Percentiles rank a stretch among this genome's conserved stretches.
Conservation (phyloP, 2,888 invertebrate genomes). For the Drosophila ochracea region DNA sequence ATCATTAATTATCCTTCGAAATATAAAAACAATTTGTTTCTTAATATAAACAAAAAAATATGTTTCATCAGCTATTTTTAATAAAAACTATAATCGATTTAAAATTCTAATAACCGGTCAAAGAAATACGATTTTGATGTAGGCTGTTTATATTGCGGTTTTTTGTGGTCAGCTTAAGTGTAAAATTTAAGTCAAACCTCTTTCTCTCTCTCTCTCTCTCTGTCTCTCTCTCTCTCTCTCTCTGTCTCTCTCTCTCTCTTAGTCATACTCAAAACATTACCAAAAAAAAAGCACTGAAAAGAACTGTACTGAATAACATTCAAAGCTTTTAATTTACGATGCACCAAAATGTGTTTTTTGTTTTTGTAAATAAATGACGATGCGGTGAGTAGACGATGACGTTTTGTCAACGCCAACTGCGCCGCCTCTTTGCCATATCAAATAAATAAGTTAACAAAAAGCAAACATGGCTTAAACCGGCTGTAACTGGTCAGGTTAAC, state of each 20-base stretch:
- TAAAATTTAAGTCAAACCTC: neutral
- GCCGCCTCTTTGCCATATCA: constrained; percentile 38
- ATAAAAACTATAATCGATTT: neutral
- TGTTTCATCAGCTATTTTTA: neutral
- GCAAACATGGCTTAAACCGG: constrained; percentile 33
- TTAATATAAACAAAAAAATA: neutral
- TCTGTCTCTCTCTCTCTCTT: neutral
- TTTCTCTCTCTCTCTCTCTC: neutral
- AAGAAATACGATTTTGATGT: neutral
- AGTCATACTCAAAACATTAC: constrained; percentile 15
- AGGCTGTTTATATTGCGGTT: constrained; percentile 7
- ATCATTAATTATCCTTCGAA: neutral
- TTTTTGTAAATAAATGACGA: constrained; percentile 35
- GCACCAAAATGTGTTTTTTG: constrained; percentile 9
- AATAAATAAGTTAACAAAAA: constrained; percentile 50
- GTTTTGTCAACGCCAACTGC: constrained; percentile 43
- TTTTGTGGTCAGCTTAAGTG: constrained; percentile 2
- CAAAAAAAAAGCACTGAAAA: constrained; percentile 10
- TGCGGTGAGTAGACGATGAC: constrained; percentile 40
- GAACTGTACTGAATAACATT: constrained; percentile 24
- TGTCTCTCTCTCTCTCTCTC: neutral
- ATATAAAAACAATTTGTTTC: neutral
- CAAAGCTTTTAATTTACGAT: constrained; percentile 56
- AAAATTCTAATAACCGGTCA: constrained; percentile 3
- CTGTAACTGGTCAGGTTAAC: constrained; percentile 27